A percentile compares a stretch with the other conserved stretches of the same genome.
These are phyloP conservation scores for Reinhardtius hippoglossoides DNA, from an alignment of 2,113 vertebrate species.

Conservation along the genomic window DNA sequence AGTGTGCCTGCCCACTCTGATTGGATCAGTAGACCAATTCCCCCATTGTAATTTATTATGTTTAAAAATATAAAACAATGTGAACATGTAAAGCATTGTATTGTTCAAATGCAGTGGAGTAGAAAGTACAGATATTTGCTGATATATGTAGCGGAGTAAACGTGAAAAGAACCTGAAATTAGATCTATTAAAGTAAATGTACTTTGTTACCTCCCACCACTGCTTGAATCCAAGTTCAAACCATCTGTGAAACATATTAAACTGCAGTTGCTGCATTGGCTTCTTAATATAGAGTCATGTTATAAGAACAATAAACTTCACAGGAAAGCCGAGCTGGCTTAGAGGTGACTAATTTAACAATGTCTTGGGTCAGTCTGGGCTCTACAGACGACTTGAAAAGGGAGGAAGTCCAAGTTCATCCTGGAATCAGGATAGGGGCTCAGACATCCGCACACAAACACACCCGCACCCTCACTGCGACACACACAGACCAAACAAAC, in stretches of 20 bases:
- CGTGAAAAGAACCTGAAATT: too few relatives aligned
- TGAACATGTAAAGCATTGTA: too few relatives aligned
- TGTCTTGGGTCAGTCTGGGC: slow-evolving; percentile 46
- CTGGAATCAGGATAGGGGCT: slow-evolving; percentile 63
- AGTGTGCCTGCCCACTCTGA: too few relatives aligned
- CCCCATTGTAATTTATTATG: too few relatives aligned
- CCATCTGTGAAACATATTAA: neutral
- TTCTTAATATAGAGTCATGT: neutral
- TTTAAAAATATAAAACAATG: too few relatives aligned
- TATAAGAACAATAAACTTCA: slow-evolving; percentile 38
- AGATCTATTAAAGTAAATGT: neutral
- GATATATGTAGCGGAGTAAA: too few relatives aligned
- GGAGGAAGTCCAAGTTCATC: slow-evolving; percentile 67
- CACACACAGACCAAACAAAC: slow-evolving; percentile 49
- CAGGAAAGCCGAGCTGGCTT: slow-evolving; percentile 4
- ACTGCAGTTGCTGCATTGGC: neutral
- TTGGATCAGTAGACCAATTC: too few relatives aligned
- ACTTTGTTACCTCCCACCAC: neutral
- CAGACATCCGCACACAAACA: slow-evolving; percentile 68
- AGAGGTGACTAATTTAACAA: slow-evolving; percentile 53
- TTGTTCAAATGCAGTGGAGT: too few relatives aligned
- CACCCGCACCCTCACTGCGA: slow-evolving; percentile 28
- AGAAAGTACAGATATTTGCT: too few relatives aligned
- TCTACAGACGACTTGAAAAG: slow-evolving; percentile 57
- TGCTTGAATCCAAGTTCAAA: slow-evolving; percentile 8